phyloP scores from a whole-genome alignment of 2,888 invertebrate species.

The Orthosia gothica region DNA sequence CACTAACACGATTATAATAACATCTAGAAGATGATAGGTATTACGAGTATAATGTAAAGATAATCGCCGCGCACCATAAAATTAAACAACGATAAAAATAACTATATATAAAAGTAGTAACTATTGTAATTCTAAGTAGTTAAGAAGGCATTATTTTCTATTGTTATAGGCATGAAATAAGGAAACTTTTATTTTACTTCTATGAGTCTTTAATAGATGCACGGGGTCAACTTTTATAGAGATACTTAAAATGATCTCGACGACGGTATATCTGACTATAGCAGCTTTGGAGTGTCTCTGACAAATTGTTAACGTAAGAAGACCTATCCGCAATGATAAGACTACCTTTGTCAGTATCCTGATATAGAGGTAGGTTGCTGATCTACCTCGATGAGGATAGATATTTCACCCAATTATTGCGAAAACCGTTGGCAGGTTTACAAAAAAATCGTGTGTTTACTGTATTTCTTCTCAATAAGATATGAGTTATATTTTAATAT shows the following conservation, averaged over 20 bases:
- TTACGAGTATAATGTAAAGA: constrained; percentile 29
- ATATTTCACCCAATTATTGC: no score
- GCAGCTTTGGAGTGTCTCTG: neutral
- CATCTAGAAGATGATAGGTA: constrained; percentile 3
- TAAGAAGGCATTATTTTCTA: constrained; percentile 1
- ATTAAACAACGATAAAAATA: constrained; percentile 7
- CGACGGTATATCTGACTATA: neutral
- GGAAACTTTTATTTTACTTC: constrained; percentile 16
- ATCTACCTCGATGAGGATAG: no score
- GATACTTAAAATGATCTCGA: neutral
- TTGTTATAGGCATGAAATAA: constrained; percentile 13
- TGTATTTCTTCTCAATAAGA: no score
- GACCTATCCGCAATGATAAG: no score
- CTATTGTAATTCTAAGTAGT: constrained; percentile 2
- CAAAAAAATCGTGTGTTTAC: no score
- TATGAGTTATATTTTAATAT: no score
- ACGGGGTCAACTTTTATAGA: constrained; percentile 4
- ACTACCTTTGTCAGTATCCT: no score
- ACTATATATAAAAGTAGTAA: constrained; percentile 9
- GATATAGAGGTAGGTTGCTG: no score
- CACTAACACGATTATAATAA: constrained; percentile 35
- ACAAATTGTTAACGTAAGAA: no score
- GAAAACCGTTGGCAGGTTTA: no score
- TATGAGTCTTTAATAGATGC: neutral
- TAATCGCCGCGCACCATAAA: constrained; percentile 17